Base-by-base conservation (phyloP, 53 echinoderm and acorn worm species). In the Paracentrotus lividus region DNA sequence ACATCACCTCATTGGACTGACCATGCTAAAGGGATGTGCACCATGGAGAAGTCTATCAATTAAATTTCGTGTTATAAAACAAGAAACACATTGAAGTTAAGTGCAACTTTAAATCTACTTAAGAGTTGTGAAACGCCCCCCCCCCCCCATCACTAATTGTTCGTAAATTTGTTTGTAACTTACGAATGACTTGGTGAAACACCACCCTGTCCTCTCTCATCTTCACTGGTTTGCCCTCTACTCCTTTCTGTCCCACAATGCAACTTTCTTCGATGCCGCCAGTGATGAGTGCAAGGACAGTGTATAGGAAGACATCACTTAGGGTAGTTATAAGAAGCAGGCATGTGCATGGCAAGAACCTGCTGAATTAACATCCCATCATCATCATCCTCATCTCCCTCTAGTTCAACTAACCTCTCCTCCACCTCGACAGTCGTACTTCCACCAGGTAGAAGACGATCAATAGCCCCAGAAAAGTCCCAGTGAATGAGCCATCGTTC, bases 261-360 rank as follows among this genome's bases (percentile, higher is more conserved):
- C 33, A 3, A 24, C 32, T 45, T 16, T 72, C 75, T 53, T 27
- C 33, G 89, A 65, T 89, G 14, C 53, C 45, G 18, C 88, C 88
- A 14, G 77, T n/a, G 36, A 94, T 27, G 1, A 59, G 76, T 29
- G 58, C 12, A 20, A 89, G 93, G 26, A 59, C 64, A 15, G 75
- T 55, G 57, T 95, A 90, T 4, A 31, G 93, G 38, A 88, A 16
- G 66, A 95, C 49, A 4, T 95, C 81, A 52, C 36, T 72, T 38
- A 77, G 86, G 12, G 27, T 81, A 81, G 10, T 45, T 45, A 47
- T 81, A 81, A 47, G 24, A 7, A 81, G 47, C 47, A 47, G 38
- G 57, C 87, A 55, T 87, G 56, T 20, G 54, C 87, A 87, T 56
- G 1, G 57, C 87, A 52, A 87, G 54, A 34, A 87, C 87, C 18